A percentile compares a stretch with the other conserved stretches of the same genome.
Evolutionary conservation across 1,140 invertebrate species (phyloP).

Genomic region (Eulimnadia texana): DNA sequence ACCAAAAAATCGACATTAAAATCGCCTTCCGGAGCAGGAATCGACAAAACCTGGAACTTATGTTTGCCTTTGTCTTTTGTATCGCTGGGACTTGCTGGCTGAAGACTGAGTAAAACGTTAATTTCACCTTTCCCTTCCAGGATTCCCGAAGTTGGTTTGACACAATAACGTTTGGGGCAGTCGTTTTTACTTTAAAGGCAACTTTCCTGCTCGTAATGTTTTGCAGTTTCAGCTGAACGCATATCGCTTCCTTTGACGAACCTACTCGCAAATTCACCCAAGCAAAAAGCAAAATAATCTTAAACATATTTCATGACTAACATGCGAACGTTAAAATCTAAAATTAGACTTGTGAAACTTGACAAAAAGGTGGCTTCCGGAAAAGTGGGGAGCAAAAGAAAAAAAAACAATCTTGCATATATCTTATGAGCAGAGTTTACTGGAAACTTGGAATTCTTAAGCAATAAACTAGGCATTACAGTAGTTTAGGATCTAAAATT

Average conservation of each 20-base stretch:
- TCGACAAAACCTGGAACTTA: constrained; percentile 98
- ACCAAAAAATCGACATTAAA: constrained; percentile 44
- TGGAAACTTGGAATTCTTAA: too few species aligned
- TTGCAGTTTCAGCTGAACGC: constrained; percentile 74
- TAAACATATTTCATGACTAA: neutral
- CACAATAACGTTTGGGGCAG: constrained; percentile 96
- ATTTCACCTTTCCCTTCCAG: constrained; percentile 57
- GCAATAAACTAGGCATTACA: too few species aligned
- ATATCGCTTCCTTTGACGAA: constrained; percentile 75
- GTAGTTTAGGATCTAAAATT: neutral
- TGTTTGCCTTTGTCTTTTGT: constrained; percentile 90
- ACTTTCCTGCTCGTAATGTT: constrained; percentile 78
- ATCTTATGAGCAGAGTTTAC: neutral
- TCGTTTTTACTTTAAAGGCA: constrained; percentile 99
- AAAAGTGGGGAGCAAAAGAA: neutral
- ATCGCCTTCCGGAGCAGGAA: constrained; percentile 66
- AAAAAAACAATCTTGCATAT: neutral
- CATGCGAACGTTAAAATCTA: neutral
- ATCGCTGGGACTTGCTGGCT: constrained; percentile 82
- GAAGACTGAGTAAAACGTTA: constrained; percentile 85
- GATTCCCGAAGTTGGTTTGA: constrained; percentile 90
- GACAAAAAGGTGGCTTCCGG: neutral
- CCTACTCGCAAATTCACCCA: constrained; percentile 50
- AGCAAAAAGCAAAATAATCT: neutral
- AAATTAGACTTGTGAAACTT: too few species aligned